These are phyloP conservation scores for Anagyrus pseudococci DNA, from an alignment of 2,888 invertebrate species.

Conservation along the genomic window DNA sequence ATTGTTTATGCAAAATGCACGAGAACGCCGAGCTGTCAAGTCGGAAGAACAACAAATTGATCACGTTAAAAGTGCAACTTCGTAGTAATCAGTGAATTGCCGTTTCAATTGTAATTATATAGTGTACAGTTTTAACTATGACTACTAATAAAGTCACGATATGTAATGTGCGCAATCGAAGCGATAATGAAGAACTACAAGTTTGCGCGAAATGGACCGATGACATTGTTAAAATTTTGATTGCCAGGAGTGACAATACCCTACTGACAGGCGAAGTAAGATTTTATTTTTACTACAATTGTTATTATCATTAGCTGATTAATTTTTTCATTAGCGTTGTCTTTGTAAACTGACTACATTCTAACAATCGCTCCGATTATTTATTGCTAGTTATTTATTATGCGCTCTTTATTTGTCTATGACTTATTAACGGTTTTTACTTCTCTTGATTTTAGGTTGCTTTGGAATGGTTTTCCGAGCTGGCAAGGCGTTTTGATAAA, in stretches of 20 bases:
- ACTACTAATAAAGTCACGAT: too few species aligned
- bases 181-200: slow-evolving; percentile 14
- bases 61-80: too few species aligned
- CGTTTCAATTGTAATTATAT: too few species aligned
- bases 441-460: slow-evolving; percentile 41
- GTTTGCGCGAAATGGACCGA: slow-evolving; percentile 41
- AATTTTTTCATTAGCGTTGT: too few species aligned
- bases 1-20: too few species aligned
- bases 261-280: slow-evolving; percentile 44
- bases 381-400: not conserved
- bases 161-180: slow-evolving; percentile 15
- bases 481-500: slow-evolving; percentile 37
- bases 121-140: too few species aligned
- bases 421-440: not conserved
- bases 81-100: too few species aligned
- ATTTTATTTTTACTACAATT: not conserved
- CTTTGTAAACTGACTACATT: too few species aligned
- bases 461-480: slow-evolving; percentile 35
- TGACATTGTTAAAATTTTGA: slow-evolving; percentile 39
- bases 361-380: too few species aligned
- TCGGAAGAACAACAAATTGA: too few species aligned
- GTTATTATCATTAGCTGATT: not conserved
- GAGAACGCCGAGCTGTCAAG: too few species aligned
- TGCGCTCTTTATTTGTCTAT: not conserved
- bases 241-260: slow-evolving; percentile 28